Percentiles rank a stretch among this genome's conserved stretches.
Evolutionary conservation across 2,888 invertebrate species (phyloP).

Genomic region (Tenthredo distinguenda): DNA sequence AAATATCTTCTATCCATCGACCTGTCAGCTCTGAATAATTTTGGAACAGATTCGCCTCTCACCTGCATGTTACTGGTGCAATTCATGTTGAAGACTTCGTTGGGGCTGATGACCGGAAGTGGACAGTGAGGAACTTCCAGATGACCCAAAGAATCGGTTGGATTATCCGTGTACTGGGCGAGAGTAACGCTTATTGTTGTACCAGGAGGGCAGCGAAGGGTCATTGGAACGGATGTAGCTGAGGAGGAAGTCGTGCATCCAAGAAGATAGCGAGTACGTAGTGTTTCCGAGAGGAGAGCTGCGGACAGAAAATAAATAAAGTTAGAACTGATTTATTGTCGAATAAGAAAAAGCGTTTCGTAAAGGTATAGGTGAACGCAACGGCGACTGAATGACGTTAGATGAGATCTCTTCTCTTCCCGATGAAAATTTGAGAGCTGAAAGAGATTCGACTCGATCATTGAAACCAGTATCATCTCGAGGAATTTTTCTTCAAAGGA

Average conservation of each 20-base stretch:
- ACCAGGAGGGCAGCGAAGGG: conserved; percentile 90
- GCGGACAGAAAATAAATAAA: conserved; percentile 62
- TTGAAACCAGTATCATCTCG: not conserved
- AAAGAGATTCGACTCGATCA: not conserved
- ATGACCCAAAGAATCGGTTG: conserved; percentile 31
- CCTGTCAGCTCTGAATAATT: not conserved
- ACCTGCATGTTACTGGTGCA: conserved; percentile 50
- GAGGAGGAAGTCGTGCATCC: conserved; percentile 84
- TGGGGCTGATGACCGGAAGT: conserved; percentile 33
- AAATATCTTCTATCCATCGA: not conserved
- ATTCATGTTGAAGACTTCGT: conserved; percentile 44
- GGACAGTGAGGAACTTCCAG: conserved; percentile 45
- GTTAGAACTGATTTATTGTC: not conserved
- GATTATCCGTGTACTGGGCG: conserved; percentile 77
- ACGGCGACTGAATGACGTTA: not conserved
- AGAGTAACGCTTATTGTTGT: conserved; percentile 92
- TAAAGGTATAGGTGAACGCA: not conserved
- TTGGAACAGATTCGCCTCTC: not conserved
- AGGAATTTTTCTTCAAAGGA: not conserved
- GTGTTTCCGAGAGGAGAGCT: conserved; percentile 92
- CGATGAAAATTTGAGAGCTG: not conserved
- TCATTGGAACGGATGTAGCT: conserved; percentile 79
- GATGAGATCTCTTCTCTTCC: not conserved
- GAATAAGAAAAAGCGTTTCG: not conserved
- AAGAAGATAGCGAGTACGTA: conserved; percentile 91